These are phyloP conservation scores for Drosophila parthenogenetica DNA, from an alignment of 2,888 invertebrate species.

Conservation along the genomic window DNA sequence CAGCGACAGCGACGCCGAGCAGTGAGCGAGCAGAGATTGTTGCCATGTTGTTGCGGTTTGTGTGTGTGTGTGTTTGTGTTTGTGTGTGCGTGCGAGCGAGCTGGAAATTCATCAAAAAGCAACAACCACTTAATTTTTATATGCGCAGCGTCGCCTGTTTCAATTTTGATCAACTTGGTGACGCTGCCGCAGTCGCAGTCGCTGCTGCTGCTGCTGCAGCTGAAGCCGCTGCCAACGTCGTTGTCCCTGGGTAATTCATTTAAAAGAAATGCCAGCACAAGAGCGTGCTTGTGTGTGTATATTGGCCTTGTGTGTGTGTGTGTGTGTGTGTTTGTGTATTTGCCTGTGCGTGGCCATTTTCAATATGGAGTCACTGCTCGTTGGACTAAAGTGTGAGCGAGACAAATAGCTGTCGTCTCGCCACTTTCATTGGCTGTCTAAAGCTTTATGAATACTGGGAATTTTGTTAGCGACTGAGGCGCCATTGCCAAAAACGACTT, in stretches of 20 bases:
- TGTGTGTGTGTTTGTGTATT: slow-evolving; percentile 19
- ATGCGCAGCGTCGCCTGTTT: slow-evolving; percentile 73
- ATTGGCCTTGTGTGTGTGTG: slow-evolving; percentile 7
- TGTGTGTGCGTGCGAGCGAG: slow-evolving; percentile 69
- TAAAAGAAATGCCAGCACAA: slow-evolving; percentile 52
- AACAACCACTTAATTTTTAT: slow-evolving; percentile 80
- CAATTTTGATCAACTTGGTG: slow-evolving; percentile 75
- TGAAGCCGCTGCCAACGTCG: slow-evolving; percentile 7
- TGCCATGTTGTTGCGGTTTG: slow-evolving; percentile 77
- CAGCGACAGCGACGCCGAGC: slow-evolving; percentile 30
- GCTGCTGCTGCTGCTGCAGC: slow-evolving; percentile 14
- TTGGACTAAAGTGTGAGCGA: slow-evolving; percentile 44
- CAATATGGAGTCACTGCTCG: slow-evolving; percentile 64
- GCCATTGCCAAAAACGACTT: slow-evolving; percentile 76
- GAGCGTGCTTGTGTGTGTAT: slow-evolving; percentile 3
- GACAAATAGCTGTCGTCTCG: slow-evolving; percentile 46
- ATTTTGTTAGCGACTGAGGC: slow-evolving; percentile 55
- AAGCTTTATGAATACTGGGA: slow-evolving; percentile 74
- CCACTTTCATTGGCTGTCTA: slow-evolving; percentile 53
- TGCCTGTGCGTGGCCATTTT: slow-evolving; percentile 62
- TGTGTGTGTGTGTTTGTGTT: slow-evolving; percentile 2
- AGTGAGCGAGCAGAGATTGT: slow-evolving; percentile 69
- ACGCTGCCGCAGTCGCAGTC: slow-evolving; percentile 27
- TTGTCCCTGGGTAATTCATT: slow-evolving; percentile 61
- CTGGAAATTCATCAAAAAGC: slow-evolving; percentile 82